phyloP scores from a whole-genome alignment of 2,797 vertebrate species.

The Crax fasciolata region DNA sequence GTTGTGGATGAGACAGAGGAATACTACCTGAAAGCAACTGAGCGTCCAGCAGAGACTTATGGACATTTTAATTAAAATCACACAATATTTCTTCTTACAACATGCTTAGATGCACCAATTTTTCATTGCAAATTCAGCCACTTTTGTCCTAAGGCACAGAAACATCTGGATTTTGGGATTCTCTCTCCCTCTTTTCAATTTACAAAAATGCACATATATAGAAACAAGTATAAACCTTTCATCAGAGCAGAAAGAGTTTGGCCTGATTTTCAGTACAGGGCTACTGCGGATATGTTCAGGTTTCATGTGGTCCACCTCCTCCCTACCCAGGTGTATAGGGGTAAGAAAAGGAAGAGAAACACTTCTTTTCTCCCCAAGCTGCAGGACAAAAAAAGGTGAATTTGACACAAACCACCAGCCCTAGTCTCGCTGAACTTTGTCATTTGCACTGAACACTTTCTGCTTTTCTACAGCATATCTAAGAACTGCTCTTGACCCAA shows the following conservation, averaged over 20 bases:
- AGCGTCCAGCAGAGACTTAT: neutral
- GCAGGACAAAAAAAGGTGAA: neutral
- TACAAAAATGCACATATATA: neutral
- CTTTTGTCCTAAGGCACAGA: neutral
- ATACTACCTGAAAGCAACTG: neutral
- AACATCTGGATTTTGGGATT: neutral
- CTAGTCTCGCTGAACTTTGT: neutral
- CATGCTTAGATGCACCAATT: neutral
- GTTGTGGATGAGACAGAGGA: neutral
- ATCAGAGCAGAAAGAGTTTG: neutral
- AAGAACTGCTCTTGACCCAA: neutral
- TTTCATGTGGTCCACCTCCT: neutral
- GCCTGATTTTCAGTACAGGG: neutral
- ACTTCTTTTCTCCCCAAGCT: neutral
- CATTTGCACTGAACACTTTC: neutral
- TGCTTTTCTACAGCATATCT: neutral
- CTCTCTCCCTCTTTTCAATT: neutral
- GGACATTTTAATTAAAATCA: neutral
- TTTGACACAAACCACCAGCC: neutral
- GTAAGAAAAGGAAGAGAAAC: neutral
- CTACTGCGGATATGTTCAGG: neutral
- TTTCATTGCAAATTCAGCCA: neutral
- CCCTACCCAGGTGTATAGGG: neutral
- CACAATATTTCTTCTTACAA: neutral
- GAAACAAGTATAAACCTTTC: neutral